phyloP scores from a whole-genome alignment of 2,888 invertebrate species.

The Euphydryas editha region DNA sequence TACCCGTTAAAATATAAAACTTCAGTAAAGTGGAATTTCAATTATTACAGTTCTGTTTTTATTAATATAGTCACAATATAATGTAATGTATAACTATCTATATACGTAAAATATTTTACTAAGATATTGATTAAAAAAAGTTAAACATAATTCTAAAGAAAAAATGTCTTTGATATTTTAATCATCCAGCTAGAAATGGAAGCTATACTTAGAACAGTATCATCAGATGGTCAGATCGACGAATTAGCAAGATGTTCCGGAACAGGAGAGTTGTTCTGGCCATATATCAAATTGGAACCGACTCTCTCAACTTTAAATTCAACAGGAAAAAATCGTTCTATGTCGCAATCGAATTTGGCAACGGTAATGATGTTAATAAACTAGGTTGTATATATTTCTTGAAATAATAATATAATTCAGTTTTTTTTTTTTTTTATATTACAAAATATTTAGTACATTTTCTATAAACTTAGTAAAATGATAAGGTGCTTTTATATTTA shows the following conservation, averaged over 20 bases:
- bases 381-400: not conserved
- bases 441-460: not conserved
- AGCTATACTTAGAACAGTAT: slow-evolving; percentile 56
- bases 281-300: slow-evolving; percentile 62
- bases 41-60: no score
- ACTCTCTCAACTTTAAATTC: not conserved
- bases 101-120: no score
- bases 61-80: no score
- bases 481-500: no score
- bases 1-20: no score
- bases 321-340: slow-evolving; percentile 42
- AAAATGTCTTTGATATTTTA: no score
- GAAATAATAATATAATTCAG: not conserved
- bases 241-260: slow-evolving; percentile 60
- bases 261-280: slow-evolving; percentile 72
- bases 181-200: slow-evolving; percentile 63
- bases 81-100: no score
- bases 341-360: slow-evolving; percentile 49
- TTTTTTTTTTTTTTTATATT: not conserved
- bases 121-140: no score
- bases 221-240: slow-evolving; percentile 41
- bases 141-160: no score
- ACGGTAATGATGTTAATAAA: slow-evolving; percentile 38
- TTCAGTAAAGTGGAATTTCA: no score
- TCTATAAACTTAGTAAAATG: no score